These are phyloP conservation scores for Pasiphila rectangulata DNA, from an alignment of 2,888 invertebrate species.

Conservation along the genomic window DNA sequence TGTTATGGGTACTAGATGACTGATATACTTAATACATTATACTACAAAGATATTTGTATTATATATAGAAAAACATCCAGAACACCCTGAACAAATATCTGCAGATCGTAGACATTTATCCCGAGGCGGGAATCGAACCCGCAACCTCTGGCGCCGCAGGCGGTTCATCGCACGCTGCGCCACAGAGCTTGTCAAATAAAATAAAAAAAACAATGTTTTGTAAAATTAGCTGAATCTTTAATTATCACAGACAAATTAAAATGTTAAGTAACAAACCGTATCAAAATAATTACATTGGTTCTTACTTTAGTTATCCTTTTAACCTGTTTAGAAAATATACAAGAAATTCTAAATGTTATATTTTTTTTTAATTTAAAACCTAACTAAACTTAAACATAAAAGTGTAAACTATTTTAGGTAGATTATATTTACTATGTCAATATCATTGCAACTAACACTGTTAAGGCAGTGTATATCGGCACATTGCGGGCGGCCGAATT, in stretches of 20 bases:
- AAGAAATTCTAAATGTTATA: too few relatives aligned
- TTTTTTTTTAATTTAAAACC: slow-evolving; percentile 1
- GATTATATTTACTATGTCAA: slow-evolving; percentile 31
- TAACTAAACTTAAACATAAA: neutral
- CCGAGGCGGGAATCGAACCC: too few relatives aligned
- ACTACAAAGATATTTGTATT: too few relatives aligned
- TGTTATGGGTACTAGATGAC: too few relatives aligned
- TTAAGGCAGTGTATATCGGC: slow-evolving; percentile 52
- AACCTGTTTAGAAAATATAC: neutral
- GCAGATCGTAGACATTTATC: too few relatives aligned
- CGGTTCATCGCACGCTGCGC: too few relatives aligned
- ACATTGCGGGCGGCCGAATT: slow-evolving; percentile 54
- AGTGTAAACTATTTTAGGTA: slow-evolving; percentile 2
- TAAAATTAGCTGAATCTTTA: slow-evolving; percentile 18
- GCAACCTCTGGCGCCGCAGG: too few relatives aligned
- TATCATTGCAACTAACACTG: slow-evolving; percentile 44
- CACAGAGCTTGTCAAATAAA: neutral
- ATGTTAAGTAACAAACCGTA: slow-evolving; percentile 13
- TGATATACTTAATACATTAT: too few relatives aligned
- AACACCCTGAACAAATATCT: too few relatives aligned
- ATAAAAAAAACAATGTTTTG: neutral
- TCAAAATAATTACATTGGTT: slow-evolving; percentile 1
- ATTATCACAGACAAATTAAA: slow-evolving; percentile 23
- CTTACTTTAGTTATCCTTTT: neutral
- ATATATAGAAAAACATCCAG: too few relatives aligned